A percentile compares a stretch with the other conserved stretches of the same genome.
These are phyloP conservation scores for Glyphotaelius pellucidus DNA, from an alignment of 2,888 invertebrate genomes.

Conservation along the genomic window DNA sequence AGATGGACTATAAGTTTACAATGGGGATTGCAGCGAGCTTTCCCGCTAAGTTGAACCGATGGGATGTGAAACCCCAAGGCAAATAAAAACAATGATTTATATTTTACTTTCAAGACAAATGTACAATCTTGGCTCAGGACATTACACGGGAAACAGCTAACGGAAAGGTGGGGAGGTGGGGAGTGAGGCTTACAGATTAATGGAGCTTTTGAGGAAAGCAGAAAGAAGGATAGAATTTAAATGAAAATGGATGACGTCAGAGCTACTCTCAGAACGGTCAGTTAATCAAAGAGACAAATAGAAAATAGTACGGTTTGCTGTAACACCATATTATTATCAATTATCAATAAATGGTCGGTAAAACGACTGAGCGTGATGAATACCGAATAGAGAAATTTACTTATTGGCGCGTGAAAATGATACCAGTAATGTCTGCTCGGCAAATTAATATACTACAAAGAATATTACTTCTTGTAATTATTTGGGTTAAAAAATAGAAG, in stretches of 20 bases:
- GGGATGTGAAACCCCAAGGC: background rate
- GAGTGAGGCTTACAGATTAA: background rate
- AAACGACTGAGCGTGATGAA: background rate
- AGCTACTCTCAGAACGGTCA: background rate
- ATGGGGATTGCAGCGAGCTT: background rate
- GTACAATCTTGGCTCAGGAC: background rate
- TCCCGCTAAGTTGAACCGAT: background rate
- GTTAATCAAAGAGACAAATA: background rate
- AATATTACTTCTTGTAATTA: background rate
- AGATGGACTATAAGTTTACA: background rate
- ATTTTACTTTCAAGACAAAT: constrained; percentile 2
- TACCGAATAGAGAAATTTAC: constrained; percentile 24
- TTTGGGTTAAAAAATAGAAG: background rate
- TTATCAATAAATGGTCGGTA: background rate
- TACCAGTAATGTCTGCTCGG: background rate
- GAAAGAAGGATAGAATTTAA: background rate
- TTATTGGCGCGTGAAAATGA: constrained; percentile 16
- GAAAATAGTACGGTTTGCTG: background rate
- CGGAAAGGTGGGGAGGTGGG: background rate
- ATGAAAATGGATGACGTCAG: background rate
- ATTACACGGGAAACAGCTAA: background rate
- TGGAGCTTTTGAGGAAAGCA: background rate
- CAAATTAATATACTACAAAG: background rate
- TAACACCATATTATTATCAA: background rate
- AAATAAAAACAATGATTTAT: constrained; percentile 4